Base-by-base conservation (phyloP, 2,113 vertebrate genomes). In the Eleginops maclovinus region DNA sequence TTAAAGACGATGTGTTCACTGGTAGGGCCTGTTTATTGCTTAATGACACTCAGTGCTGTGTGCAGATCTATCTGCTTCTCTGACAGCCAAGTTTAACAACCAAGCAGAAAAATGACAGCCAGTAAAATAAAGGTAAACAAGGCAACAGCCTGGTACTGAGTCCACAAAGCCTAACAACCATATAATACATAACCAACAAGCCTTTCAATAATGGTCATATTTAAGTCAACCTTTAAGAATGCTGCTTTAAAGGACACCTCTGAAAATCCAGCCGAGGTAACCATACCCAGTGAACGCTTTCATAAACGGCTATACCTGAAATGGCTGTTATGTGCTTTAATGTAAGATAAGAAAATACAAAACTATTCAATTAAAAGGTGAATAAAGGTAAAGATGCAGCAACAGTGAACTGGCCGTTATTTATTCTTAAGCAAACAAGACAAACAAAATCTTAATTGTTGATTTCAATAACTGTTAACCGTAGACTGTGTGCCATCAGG, bases 21-120 rank as follows among this genome's bases (percentile, higher is more conserved):
- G 69, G 69, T 51, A 5, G 1, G 31, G 50, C 81, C 44, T 31
- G 69, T 78, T 78, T 64, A 74, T 40, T n/a, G 41, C 63, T 69
- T 58, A 1, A 51, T 58, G 49, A 43, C 55, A 49, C 7, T n/a
- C 15, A 17, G 9, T n/a, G 46, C 47, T n/a, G 24, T 50, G 26
- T n/a, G 17, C 40, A 28, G 49, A 77, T 62, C 17, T 44, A 72
- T 43, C 51, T 71, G 56, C 49, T 19, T 22, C 21, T 36, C 36
- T n/a, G 36, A 54, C 15, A 17, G 14, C 26, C 21, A 36, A 4
- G 11, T 60, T 26, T 22, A 54, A 14, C 53, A 14, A 26, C 24
- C 24, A 21, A n/a, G 13, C 43, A 21, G 26, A 44, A 65, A 46
- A 6, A 70, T 22, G n/a, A 54, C 22, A 14, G 15, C 6, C 16